Evolutionary conservation across 1,140 invertebrate genomes (phyloP).

Genomic region (Homalodisca vitripennis): DNA sequence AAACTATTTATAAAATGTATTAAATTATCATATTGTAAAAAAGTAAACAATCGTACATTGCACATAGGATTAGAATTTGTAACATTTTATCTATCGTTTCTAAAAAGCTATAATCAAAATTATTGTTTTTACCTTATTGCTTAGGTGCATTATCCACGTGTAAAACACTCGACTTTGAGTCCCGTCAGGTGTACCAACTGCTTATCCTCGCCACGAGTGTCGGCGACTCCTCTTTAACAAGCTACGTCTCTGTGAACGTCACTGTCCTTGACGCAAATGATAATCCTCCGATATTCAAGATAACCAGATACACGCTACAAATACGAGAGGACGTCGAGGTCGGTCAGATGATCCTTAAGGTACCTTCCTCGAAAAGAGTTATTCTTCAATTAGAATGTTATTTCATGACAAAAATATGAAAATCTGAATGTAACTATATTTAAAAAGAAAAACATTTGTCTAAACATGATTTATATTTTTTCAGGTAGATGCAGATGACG

Average conservation of each 20-base stretch:
- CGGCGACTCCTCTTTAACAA: slow-evolving; percentile 70
- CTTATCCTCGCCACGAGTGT: slow-evolving; percentile 83
- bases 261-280: slow-evolving; percentile 87
- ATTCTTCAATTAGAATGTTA: no score
- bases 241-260: slow-evolving; percentile 71
- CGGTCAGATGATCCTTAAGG: slow-evolving; percentile 71
- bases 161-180: slow-evolving; percentile 80
- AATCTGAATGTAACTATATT: no score
- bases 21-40: no score
- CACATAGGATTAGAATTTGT: no score
- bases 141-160: slow-evolving; percentile 70
- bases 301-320: slow-evolving; percentile 75
- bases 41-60: no score
- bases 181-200: slow-evolving; percentile 78
- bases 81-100: no score
- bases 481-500: slow-evolving; percentile 73
- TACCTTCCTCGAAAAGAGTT: no score
- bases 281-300: slow-evolving; percentile 82
- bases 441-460: no score
- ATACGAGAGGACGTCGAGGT: slow-evolving; percentile 80
- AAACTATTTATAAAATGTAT: no score
- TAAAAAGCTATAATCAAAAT: slow-evolving; percentile 14
- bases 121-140: slow-evolving; percentile 30
- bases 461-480: no score
- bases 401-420: no score